These are phyloP conservation scores for Drosophila koepferae DNA, from an alignment of 2,888 invertebrate genomes.

Conservation along the genomic window DNA sequence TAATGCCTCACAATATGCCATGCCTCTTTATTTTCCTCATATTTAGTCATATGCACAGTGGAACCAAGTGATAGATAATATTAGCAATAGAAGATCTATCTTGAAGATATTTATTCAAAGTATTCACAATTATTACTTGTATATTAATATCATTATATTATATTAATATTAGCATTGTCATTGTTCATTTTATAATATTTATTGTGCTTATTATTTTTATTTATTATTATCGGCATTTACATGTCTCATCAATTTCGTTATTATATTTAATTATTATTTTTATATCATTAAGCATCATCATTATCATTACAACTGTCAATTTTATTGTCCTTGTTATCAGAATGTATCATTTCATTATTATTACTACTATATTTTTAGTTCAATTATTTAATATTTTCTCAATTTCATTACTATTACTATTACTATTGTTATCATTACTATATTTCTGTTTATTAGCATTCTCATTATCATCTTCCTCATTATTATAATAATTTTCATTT, in stretches of 20 bases:
- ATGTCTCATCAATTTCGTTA: no score
- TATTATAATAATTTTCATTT: background rate
- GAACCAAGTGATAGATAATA: background rate
- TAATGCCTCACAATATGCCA: conserved; percentile 50
- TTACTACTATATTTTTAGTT: background rate
- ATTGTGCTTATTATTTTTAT: no score
- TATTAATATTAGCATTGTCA: background rate
- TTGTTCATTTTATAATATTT: background rate
- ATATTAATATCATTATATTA: no score
- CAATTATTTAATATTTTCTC: background rate
- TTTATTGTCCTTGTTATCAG: background rate
- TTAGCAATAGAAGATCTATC: background rate
- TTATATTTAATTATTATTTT: no score
- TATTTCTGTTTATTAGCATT: background rate
- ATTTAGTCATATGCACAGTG: conserved; percentile 57
- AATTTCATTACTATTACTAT: background rate
- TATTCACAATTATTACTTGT: background rate
- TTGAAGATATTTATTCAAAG: background rate
- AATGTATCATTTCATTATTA: background rate
- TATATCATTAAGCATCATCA: background rate
- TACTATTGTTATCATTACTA: background rate
- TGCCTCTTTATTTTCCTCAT: conserved; percentile 18
- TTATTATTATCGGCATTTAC: no score
- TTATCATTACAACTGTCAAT: background rate
- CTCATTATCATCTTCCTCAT: background rate